Base-by-base conservation (phyloP, 2,888 invertebrate genomes). In the Tupiocoris notatus region DNA sequence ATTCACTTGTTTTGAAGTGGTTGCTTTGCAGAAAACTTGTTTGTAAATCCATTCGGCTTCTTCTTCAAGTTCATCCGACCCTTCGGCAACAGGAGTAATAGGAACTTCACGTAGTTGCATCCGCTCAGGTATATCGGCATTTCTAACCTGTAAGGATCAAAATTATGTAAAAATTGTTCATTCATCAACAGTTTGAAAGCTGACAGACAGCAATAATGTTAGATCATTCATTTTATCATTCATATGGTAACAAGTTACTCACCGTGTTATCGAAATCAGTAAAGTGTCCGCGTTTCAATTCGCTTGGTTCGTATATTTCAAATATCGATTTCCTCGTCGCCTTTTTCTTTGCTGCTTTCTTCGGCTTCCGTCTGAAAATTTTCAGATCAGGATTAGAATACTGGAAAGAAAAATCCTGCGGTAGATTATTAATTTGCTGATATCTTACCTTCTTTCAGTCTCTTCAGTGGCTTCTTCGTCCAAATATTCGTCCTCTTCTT, bases 41-140 rank as follows among this genome's bases (percentile, higher is more conserved):
- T 93, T 93, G 84, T 95, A 96, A 79, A 99, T 97, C 99, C 99
- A 99, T 81, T 96, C 93, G 0, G 98, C 94, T 84, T 99, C 99
- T 74, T 94, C 92, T 71, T 95, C 93, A 58, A 98, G 83, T 83
- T 99, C 98, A 0, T 90, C 90, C 16, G 93, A 93, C 77, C 91
- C 92, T 82, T 94, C 93, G 0, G 90, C 88, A 0, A 93, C 93
- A 0, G 93, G 84, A 0, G 92, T 92, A 1, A 97, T 91, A 0
- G 96, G 95, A 59, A 95, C 90, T 81, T 92, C 91, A 0, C 98
- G 89, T 73, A 96, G 86, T 85, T 96, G 93, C 91, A 96, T 95
- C 12, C 96, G 89, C 84, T 98, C 97, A 0, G 95, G 95, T 78
- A 94, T 89, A 82, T 95, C 95, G 0, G 92, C 92, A 84, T 91